These are phyloP conservation scores for Sebastes reedi DNA, from an alignment of 2,797 vertebrate genomes.

Conservation along the genomic window DNA sequence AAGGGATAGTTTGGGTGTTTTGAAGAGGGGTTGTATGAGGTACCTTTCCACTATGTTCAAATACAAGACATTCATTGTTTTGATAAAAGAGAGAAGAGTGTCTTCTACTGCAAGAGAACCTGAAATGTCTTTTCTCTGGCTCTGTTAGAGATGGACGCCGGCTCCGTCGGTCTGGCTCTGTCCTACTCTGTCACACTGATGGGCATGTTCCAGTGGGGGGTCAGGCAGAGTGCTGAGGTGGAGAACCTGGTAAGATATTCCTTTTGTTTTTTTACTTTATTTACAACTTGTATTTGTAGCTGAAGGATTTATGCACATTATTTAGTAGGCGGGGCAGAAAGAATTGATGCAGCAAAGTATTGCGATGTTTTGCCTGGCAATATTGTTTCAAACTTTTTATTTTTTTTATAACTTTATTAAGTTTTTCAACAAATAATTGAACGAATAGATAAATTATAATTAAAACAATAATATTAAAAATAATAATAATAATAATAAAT, in stretches of 20 bases:
- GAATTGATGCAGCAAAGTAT: too few relatives aligned
- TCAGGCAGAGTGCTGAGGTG: constrained; percentile 94
- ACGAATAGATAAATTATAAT: too few relatives aligned
- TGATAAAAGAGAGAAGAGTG: neutral
- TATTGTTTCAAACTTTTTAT: too few relatives aligned
- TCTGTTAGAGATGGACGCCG: constrained; percentile 84
- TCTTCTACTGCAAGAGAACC: neutral
- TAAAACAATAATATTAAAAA: too few relatives aligned
- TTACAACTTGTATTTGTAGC: neutral
- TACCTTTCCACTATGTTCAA: neutral
- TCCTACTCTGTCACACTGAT: constrained; percentile 91
- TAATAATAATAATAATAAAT: too few relatives aligned
- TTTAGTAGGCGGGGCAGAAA: neutral
- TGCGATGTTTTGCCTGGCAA: too few relatives aligned
- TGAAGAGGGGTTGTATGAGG: too few relatives aligned
- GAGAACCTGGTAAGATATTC: constrained; percentile 93
- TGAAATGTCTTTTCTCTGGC: neutral
- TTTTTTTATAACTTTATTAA: too few relatives aligned
- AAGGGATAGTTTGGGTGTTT: too few relatives aligned
- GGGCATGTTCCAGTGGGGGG: constrained; percentile 96
- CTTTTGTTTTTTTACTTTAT: neutral
- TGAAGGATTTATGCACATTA: neutral
- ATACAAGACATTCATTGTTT: neutral
- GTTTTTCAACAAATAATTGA: too few relatives aligned
- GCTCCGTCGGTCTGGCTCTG: constrained; percentile 90